These are phyloP conservation scores for Mus musculus DNA, from an alignment of 2,113 vertebrate species.

Conservation along the genomic window GRCm39 chrX:42309501-42310000, in stretches of 20 bases:
- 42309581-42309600: conserved; percentile 52
- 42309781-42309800: conserved; percentile 8
- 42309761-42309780: conserved; percentile 27
- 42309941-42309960: too few relatives aligned
- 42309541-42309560: conserved; percentile 63
- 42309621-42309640: conserved; percentile 28
- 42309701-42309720: neutral
- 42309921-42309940: too few relatives aligned
- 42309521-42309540: conserved; percentile 47
- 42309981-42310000: too few relatives aligned
- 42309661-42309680: conserved; percentile 9
- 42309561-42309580: conserved; percentile 54
- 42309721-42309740: conserved; percentile 19
- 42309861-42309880: too few relatives aligned
- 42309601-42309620: conserved; percentile 56
- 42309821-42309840: too few relatives aligned
- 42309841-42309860: too few relatives aligned
- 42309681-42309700: conserved; percentile 5
- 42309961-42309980: too few relatives aligned
- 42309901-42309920: too few relatives aligned
- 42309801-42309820: too few relatives aligned
- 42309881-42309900: too few relatives aligned
- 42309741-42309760: conserved; percentile 32
- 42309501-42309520: conserved; percentile 50
- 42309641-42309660: neutral